Evolutionary conservation across 2,797 vertebrate species (phyloP), one percentile per base, ranked within the genome.

Genomic region (Phyllotis vaccarum): DNA sequence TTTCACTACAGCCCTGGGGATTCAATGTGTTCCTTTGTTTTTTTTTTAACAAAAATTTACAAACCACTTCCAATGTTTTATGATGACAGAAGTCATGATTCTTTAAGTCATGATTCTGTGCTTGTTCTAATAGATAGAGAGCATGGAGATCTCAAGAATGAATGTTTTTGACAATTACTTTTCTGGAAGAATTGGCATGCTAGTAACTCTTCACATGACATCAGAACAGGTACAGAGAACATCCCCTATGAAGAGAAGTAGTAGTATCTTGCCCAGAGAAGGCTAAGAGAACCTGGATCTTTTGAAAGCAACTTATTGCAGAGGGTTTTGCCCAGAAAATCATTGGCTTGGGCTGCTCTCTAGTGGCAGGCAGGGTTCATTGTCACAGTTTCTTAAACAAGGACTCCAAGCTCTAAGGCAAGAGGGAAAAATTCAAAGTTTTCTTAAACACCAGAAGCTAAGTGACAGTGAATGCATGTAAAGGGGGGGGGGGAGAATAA

Each of bases 291-390:
- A 87, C 60, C 89, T 79, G 49, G 46, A 27, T 93, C 62, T 72
- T 96, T 95, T 80, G 90, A 79, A 94, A 96, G 82, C 5, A 90
- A 81, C 72, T 88, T 85, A 49, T 29, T 34, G 13, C 43, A 88
- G 90, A 90, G 34, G 75, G 40, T 34, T 90, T 96, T 97, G 85
- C 96, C 97, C 95, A 94, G 0, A 64, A 95, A 98, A 98, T 90
- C 72, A 92, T 98, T 97, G 97, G 97, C 97, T 95, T 98, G 97
- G 98, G 96, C 98, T 98, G 98, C 98, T 98, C 98, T 98, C 98
- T 98, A 64, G 98, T 98, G 98, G 97, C 96, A 95, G 88, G 90
- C 0, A 62, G 76, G 37, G 96, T 97, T 97, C 96, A 98, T 96
- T 98, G 98, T 94, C 96, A 91, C 93, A 72, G 21, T 46, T 95